Conservation (phyloP, 2,113 vertebrate genomes). For the Colossoma macropomum region DNA sequence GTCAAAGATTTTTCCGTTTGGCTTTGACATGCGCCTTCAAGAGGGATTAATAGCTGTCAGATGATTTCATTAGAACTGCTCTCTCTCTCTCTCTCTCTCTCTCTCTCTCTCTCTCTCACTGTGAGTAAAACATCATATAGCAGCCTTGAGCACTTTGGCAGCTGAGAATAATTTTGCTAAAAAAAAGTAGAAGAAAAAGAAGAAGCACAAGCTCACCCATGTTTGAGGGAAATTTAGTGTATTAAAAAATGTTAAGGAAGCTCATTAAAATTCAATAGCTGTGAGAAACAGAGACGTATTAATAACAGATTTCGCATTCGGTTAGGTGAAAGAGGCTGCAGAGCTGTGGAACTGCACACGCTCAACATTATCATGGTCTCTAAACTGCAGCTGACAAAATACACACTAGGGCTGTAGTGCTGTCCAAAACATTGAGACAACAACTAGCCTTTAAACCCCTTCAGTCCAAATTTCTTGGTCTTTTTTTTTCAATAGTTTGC, state of each 20-base stretch:
- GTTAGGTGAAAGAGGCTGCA: slow-evolving; percentile 58
- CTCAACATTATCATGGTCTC: background rate
- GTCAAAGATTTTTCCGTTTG: slow-evolving; percentile 69
- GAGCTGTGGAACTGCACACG: slow-evolving; percentile 25
- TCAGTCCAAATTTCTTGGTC: too few species aligned
- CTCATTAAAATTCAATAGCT: slow-evolving; percentile 79
- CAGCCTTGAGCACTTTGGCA: slow-evolving; percentile 70
- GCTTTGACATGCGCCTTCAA: slow-evolving; percentile 74
- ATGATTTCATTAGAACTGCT: slow-evolving; percentile 74
- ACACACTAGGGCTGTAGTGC: too few species aligned
- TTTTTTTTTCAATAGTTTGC: too few species aligned
- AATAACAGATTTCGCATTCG: slow-evolving; percentile 76
- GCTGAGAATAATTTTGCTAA: slow-evolving; percentile 76
- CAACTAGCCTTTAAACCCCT: too few species aligned
- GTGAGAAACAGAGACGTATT: slow-evolving; percentile 76
- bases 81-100: slow-evolving; percentile 37
- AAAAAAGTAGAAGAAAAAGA: slow-evolving; percentile 56
- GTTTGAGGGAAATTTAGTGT: slow-evolving; percentile 38
- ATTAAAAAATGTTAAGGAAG: slow-evolving; percentile 72
- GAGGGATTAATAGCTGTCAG: slow-evolving; percentile 71
- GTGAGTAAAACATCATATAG: slow-evolving; percentile 66
- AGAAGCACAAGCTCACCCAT: slow-evolving; percentile 62
- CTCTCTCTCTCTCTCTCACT: slow-evolving; percentile 36
- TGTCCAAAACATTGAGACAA: too few species aligned
- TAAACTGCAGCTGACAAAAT: background rate